Percentiles rank a stretch among this genome's conserved stretches.
These are phyloP conservation scores for Bubo blakistoni DNA, from an alignment of 2,113 vertebrate genomes.

Conservation along the genomic window DNA sequence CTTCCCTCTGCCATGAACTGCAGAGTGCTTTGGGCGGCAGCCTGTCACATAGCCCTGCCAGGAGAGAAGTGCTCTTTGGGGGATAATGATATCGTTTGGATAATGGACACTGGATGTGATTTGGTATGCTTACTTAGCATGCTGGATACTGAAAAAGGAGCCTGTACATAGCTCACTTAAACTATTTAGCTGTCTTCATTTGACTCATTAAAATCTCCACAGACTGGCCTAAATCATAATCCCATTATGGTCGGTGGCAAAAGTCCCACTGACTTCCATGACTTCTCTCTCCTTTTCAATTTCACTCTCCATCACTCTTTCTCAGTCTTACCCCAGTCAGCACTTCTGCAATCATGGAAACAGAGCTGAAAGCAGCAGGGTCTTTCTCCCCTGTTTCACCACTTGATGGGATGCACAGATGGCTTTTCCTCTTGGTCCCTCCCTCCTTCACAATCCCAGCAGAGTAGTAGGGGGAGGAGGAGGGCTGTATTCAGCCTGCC, in stretches of 20 bases:
- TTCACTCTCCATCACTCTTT: slow-evolving; percentile 33
- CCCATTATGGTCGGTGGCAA: neutral
- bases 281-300: slow-evolving; percentile 2
- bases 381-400: neutral
- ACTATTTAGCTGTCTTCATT: slow-evolving; percentile 37
- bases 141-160: neutral
- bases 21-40: neutral
- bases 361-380: slow-evolving; percentile 37
- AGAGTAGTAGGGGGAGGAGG: neutral
- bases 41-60: neutral
- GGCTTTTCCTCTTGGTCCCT: neutral
- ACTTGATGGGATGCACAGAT: slow-evolving; percentile 38
- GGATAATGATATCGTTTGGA: neutral
- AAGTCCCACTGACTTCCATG: neutral
- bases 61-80: slow-evolving; percentile 8
- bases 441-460: neutral
- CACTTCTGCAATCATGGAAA: slow-evolving; percentile 3
- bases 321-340: neutral
- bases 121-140: neutral
- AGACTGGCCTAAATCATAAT: slow-evolving; percentile 28
- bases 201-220: slow-evolving; percentile 44
- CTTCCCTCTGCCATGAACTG: neutral
- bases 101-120: slow-evolving; percentile 13
- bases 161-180: neutral
- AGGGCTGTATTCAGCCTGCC: neutral